Base-by-base conservation (phyloP, 2,888 invertebrate genomes). In the Pedicia rivosa region DNA sequence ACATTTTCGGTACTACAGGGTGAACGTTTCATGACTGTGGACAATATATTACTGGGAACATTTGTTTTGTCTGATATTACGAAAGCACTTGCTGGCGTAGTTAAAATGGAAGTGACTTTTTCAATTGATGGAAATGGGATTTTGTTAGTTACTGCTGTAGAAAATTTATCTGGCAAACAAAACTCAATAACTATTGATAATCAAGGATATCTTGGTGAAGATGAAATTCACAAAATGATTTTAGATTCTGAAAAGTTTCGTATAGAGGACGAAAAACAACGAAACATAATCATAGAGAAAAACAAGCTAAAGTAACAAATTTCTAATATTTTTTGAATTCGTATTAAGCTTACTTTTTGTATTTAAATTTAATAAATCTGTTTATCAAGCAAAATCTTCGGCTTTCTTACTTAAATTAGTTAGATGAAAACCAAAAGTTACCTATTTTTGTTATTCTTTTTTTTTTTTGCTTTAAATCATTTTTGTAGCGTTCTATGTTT, bases 11-110 rank as follows among this genome's bases (percentile, higher is more conserved):
- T 87, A 2, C 86, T 76, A 52, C 86, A 87, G 64, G 87, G 87
- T 42, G 86, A 87, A 62, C 73, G 91, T 50, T 83, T 88, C 35
- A 88, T 90, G 88, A 90, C 90, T 46, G 84, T 82, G 54, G 90
- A 90, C 57, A 92, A 92, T 65, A 86, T 94, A 58, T 68, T 88
- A 28, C 72, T 95, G 37, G 95, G 95, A 37, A 92, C 90, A 60
- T 97, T 95, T 61, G 94, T 95, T 57, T 70, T 95, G 35, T 83
- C 82, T 17, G 91, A 91, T 26, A 94, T 95, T 53, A 91, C 92
- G 2, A 92, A 92, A 2, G 84, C 83, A 54, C 94, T 76, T 38
- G 80, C 74, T 43, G 94, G 78, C 54, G 90, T 78, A 46, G 90
- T 74, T 43, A 90, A 73, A 63, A 91, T 76, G 64, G 91, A 83